A percentile compares a stretch with the other conserved stretches of the same genome.
phyloP scores from a whole-genome alignment of 2,888 invertebrate species.

The Caenorhabditis macrosperma region DNA sequence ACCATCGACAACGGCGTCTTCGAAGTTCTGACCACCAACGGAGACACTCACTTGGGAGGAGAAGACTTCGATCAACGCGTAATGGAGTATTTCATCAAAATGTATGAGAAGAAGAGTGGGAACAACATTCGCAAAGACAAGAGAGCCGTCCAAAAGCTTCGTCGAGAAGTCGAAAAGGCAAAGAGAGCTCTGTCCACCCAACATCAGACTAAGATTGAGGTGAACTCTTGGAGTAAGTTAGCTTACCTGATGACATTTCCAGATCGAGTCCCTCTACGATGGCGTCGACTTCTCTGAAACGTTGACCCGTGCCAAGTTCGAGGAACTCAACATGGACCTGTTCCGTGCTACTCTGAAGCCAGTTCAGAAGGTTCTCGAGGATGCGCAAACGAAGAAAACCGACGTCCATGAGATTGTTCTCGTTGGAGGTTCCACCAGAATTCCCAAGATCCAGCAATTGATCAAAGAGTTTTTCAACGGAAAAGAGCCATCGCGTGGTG shows the following conservation, averaged over 20 bases:
- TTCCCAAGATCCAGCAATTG: constrained; percentile 91
- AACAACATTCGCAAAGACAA: constrained; percentile 81
- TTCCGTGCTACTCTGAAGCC: constrained; percentile 93
- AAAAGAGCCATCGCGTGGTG: constrained; percentile 93
- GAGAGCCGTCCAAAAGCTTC: constrained; percentile 80
- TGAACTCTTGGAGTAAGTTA: constrained; percentile 82
- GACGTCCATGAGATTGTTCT: constrained; percentile 98
- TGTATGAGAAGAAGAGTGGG: constrained; percentile 80
- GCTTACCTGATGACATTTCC: background rate
- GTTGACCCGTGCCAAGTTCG: constrained; percentile 95
- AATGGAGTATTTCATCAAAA: background rate
- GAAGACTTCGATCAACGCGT: constrained; percentile 9
- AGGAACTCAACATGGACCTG: constrained; percentile 81
- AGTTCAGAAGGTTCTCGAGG: constrained; percentile 93
- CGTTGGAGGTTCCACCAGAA: constrained; percentile 98
- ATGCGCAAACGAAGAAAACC: constrained; percentile 98
- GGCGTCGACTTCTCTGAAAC: constrained; percentile 99
- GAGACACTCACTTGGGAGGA: constrained; percentile 4
- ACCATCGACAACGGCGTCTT: constrained; percentile 7
- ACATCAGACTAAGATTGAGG: constrained; percentile 90
- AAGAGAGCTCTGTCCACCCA: constrained; percentile 90
- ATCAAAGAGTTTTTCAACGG: constrained; percentile 89
- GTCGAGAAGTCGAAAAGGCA: constrained; percentile 81
- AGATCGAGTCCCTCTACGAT: constrained; percentile 92
- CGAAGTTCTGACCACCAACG: constrained; percentile 1